Evolutionary conservation across 2,113 vertebrate genomes (phyloP).

Genomic region (Neomonachus schauinslandi): DNA sequence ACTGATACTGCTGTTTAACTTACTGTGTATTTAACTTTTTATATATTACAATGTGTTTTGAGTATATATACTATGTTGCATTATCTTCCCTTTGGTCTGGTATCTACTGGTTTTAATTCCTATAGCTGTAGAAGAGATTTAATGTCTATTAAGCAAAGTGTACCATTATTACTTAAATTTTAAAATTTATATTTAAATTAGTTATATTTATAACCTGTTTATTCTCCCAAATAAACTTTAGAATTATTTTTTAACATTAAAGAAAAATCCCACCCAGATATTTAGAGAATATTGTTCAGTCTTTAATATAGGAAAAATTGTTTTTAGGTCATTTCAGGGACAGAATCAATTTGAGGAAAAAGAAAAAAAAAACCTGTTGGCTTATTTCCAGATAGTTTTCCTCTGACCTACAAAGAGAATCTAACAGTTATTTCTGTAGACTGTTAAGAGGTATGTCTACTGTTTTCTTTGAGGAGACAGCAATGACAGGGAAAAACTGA

Average conservation of each 20-base stretch:
- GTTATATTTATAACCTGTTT: not conserved
- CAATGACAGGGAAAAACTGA: not conserved
- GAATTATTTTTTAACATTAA: slow-evolving; percentile 29
- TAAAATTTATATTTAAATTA: not conserved
- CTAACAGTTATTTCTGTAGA: not conserved
- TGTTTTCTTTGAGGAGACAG: not conserved
- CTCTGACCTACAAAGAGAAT: not conserved
- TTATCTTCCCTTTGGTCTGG: not conserved
- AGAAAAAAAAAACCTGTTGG: not conserved
- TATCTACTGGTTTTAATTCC: not conserved
- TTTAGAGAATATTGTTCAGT: not conserved
- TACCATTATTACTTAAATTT: not conserved
- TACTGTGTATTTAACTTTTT: not conserved
- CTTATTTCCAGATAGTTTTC: slow-evolving; percentile 3
- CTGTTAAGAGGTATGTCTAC: not conserved
- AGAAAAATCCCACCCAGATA: not conserved
- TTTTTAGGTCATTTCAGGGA: not conserved
- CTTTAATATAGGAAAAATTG: not conserved
- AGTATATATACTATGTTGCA: not conserved
- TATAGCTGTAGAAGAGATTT: not conserved
- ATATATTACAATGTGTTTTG: not conserved
- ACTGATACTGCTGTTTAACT: not conserved
- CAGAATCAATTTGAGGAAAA: not conserved
- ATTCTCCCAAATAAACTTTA: not conserved
- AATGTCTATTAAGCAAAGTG: not conserved